Evolutionary conservation across 2,113 vertebrate genomes (phyloP).

Genomic region (Coregonus clupeaformis): DNA sequence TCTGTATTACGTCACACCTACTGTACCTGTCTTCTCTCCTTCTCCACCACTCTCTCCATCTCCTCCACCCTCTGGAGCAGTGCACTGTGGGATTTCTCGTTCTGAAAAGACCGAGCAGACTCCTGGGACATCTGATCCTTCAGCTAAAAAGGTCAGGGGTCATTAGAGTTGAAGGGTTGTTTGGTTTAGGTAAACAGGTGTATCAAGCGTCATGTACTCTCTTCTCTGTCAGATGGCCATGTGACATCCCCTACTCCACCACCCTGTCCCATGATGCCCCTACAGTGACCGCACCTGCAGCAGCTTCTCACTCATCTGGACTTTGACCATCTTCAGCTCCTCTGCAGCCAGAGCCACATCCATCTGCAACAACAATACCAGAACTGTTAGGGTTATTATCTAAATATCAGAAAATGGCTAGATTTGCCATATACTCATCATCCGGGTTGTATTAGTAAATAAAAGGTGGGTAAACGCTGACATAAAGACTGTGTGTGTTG

Average conservation of each 20-base stretch:
- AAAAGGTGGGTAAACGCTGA: not conserved
- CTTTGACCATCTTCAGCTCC: slow-evolving; percentile 70
- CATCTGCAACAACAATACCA: slow-evolving; percentile 56
- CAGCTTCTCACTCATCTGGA: slow-evolving; percentile 70
- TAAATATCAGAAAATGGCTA: not conserved
- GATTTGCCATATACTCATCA: not conserved
- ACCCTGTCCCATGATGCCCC: not conserved
- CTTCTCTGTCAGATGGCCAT: too few species aligned
- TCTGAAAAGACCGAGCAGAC: slow-evolving; percentile 47
- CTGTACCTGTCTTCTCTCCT: slow-evolving; percentile 69
- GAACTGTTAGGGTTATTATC: not conserved
- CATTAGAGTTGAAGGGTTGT: not conserved
- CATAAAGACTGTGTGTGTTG: not conserved
- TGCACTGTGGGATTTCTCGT: slow-evolving; percentile 65
- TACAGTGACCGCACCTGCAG: slow-evolving; percentile 61
- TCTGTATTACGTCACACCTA: not conserved
- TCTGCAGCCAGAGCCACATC: slow-evolving; percentile 67
- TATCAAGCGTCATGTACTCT: too few species aligned
- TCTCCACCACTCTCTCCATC: slow-evolving; percentile 67
- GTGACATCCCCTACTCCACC: not conserved
- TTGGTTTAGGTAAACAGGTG: too few species aligned
- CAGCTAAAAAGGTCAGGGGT: slow-evolving; percentile 55
- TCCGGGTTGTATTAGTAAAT: not conserved
- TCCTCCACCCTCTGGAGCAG: slow-evolving; percentile 70
- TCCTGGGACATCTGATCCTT: slow-evolving; percentile 69